These are phyloP conservation scores for Colaptes auratus DNA, from an alignment of 2,113 vertebrate genomes.

Conservation along the genomic window DNA sequence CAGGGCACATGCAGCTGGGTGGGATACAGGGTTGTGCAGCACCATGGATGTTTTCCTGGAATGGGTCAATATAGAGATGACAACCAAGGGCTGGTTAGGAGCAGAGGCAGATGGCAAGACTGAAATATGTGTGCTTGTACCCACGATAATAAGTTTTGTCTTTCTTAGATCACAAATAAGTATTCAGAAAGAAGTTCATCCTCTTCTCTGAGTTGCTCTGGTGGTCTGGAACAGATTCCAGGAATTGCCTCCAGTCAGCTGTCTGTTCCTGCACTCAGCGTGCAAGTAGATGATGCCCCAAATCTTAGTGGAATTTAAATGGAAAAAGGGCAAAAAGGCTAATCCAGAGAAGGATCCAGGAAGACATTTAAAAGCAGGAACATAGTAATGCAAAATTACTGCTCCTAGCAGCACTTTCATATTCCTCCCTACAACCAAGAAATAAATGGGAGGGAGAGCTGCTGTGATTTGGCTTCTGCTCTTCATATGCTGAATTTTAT, in stretches of 20 bases:
- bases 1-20: not conserved
- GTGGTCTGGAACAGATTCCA: conserved; percentile 58
- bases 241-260: not conserved
- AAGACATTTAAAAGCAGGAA: conserved; percentile 22
- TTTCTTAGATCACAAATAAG: conserved; percentile 14
- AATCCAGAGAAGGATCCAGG: conserved; percentile 35
- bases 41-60: fast-evolving
- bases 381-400: conserved; percentile 15
- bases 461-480: conserved; percentile 57
- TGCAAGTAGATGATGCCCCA: conserved; percentile 7
- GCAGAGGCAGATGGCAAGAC: not conserved
- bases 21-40: not conserved
- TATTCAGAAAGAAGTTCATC: not conserved
- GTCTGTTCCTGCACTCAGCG: not conserved
- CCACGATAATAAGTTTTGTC: not conserved
- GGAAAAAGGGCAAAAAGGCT: conserved; percentile 65
- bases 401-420: not conserved
- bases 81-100: not conserved
- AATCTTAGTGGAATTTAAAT: conserved; percentile 59
- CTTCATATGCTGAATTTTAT: conserved; percentile 59
- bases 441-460: conserved; percentile 36
- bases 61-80: not conserved
- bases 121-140: not conserved
- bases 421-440: conserved; percentile 13
- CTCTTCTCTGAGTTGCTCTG: conserved; percentile 18